A percentile compares a stretch with the other conserved stretches of the same genome.
Evolutionary conservation across 92 coral and sea anemone species (phyloP).

Genomic region (Palythoa caribaeorum): DNA sequence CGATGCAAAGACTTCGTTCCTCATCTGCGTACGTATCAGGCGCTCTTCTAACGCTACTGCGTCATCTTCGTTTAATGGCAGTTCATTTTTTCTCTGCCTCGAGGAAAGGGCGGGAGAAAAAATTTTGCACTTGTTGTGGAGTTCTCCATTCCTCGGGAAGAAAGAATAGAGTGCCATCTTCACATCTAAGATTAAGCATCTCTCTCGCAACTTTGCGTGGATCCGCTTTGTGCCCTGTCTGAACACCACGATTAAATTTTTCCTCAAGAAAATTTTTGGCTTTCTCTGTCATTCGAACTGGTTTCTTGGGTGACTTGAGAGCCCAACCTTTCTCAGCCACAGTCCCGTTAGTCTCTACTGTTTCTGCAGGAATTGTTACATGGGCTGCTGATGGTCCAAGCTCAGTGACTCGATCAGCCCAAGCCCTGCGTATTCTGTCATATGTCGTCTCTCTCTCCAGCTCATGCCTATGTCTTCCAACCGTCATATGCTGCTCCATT

Average conservation of each 20-base stretch:
- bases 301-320: neutral
- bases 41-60: neutral
- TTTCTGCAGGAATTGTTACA: neutral
- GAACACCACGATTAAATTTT: no score
- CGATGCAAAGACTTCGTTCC: neutral
- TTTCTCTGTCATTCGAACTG: neutral
- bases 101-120: constrained; percentile 2
- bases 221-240: no score
- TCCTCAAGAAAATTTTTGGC: neutral
- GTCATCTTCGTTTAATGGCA: neutral
- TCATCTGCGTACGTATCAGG: neutral
- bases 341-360: no score
- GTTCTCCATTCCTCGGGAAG: neutral
- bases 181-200: no score
- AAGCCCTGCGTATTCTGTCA: neutral
- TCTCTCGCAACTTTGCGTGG: no score
- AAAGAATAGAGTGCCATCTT: neutral
- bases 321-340: no score
- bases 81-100: neutral
- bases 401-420: neutral
- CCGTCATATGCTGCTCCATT: no score
- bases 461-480: no score
- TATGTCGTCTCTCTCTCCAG: no score
- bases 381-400: neutral
- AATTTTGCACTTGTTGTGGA: neutral